A percentile compares a stretch with the other conserved stretches of the same genome.
Conservation (phyloP, 2,797 vertebrate genomes). For the Eutrigla gurnardus region DNA sequence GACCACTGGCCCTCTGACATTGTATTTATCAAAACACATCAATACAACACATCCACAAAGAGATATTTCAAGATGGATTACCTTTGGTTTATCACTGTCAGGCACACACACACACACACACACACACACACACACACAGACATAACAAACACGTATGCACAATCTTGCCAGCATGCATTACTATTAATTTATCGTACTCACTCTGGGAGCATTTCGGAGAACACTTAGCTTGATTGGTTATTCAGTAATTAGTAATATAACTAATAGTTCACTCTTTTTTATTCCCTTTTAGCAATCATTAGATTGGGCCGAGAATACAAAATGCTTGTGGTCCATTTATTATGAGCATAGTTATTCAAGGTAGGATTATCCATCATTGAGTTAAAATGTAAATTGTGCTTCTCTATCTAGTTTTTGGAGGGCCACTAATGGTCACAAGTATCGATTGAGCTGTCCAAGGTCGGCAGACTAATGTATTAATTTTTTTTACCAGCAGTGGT, state of each 20-base stretch:
- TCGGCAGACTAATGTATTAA: conserved; percentile 54
- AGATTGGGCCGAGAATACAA: conserved; percentile 66
- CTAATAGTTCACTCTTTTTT: conserved; percentile 74
- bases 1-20: conserved; percentile 10
- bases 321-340: conserved; percentile 65
- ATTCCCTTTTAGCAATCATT: conserved; percentile 75
- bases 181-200: conserved; percentile 63
- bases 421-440: conserved; percentile 54
- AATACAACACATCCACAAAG: conserved; percentile 27
- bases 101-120: conserved; percentile 7
- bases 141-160: conserved; percentile 1
- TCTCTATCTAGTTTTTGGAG: conserved; percentile 51
- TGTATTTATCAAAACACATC: conserved; percentile 31
- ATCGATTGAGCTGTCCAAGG: conserved; percentile 64
- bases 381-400: conserved; percentile 70
- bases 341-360: conserved; percentile 62
- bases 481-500: conserved; percentile 28
- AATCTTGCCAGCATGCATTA: conserved; percentile 43
- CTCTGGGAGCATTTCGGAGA: conserved; percentile 55
- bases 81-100: conserved; percentile 15
- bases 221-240: conserved; percentile 79
- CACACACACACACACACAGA: conserved; percentile 1
- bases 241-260: conserved; percentile 77
- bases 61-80: conserved; percentile 27
- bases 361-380: conserved; percentile 72